phyloP scores from a whole-genome alignment of 2,888 invertebrate genomes.

The Drosophila macrospina region DNA sequence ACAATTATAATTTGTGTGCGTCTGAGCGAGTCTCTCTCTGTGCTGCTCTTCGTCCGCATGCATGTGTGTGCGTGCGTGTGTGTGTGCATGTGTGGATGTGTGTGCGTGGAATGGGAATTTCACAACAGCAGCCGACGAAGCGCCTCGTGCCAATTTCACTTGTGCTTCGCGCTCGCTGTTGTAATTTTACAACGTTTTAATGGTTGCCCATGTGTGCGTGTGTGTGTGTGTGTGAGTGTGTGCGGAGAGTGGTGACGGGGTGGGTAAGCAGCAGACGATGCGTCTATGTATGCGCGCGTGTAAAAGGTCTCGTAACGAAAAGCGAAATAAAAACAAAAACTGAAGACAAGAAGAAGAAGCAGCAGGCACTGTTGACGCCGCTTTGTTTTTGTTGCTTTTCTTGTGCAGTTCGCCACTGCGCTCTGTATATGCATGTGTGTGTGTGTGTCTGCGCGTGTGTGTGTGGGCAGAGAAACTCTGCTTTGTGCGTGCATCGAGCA shows the following conservation, averaged over 20 bases:
- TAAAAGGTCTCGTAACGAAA: constrained; percentile 75
- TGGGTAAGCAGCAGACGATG: constrained; percentile 46
- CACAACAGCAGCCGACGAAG: constrained; percentile 64
- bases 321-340: constrained; percentile 76
- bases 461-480: background rate
- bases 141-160: constrained; percentile 76
- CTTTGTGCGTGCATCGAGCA: constrained; percentile 37
- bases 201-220: constrained; percentile 19
- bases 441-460: constrained; percentile 12
- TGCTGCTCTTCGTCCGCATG: constrained; percentile 3
- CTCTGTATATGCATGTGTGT: background rate
- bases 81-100: constrained; percentile 26
- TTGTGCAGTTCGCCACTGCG: constrained; percentile 51
- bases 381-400: constrained; percentile 15
- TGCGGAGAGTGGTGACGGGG: background rate
- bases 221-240: constrained; percentile 7
- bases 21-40: constrained; percentile 53
- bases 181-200: constrained; percentile 57
- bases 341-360: constrained; percentile 68
- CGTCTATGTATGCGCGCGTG: constrained; percentile 60
- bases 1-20: constrained; percentile 74
- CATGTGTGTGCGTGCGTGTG: constrained; percentile 13
- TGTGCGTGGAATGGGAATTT: constrained; percentile 71
- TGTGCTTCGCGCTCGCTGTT: constrained; percentile 54
- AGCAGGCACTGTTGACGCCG: constrained; percentile 26